Percentiles rank a stretch among this genome's conserved stretches.
Conservation (phyloP, 1,140 invertebrate genomes). For the Marisa cornuarietis region DNA sequence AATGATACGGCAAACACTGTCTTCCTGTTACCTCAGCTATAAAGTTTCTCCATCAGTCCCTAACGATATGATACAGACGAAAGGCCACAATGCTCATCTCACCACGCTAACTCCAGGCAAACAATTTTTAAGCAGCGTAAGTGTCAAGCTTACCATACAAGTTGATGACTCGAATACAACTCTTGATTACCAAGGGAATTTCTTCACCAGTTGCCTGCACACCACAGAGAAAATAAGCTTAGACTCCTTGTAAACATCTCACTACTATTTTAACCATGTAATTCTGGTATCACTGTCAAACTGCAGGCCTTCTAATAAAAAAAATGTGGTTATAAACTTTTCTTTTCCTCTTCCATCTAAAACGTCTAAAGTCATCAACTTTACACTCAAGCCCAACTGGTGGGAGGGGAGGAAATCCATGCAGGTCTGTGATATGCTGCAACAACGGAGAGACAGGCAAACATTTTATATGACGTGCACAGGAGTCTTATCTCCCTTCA, state of each 20-base stretch:
- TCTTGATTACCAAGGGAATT: slow-evolving; percentile 88
- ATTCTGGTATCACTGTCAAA: not conserved
- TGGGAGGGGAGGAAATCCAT: too few relatives aligned
- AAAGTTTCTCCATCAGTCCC: too few relatives aligned
- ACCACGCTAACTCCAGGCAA: not conserved
- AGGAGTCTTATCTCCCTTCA: too few relatives aligned
- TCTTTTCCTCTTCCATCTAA: too few relatives aligned
- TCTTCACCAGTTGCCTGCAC: slow-evolving; percentile 81
- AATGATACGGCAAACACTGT: too few relatives aligned
- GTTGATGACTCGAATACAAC: slow-evolving; percentile 92
- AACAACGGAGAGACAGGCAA: too few relatives aligned
- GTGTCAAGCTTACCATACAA: slow-evolving; percentile 27
- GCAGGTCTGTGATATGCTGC: too few relatives aligned
- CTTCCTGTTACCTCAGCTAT: too few relatives aligned
- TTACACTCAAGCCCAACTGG: too few relatives aligned
- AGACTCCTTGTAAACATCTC: not conserved
- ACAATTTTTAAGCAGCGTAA: not conserved
- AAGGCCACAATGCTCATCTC: not conserved
- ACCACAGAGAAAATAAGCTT: slow-evolving; percentile 3
- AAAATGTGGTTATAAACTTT: too few relatives aligned
- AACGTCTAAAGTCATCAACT: too few relatives aligned
- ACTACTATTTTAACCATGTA: not conserved
- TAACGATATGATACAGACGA: not conserved
- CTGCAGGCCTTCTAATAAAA: not conserved
- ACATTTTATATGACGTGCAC: too few relatives aligned